phyloP scores from a whole-genome alignment of 1,140 invertebrate species.

The Latrodectus geometricus region DNA sequence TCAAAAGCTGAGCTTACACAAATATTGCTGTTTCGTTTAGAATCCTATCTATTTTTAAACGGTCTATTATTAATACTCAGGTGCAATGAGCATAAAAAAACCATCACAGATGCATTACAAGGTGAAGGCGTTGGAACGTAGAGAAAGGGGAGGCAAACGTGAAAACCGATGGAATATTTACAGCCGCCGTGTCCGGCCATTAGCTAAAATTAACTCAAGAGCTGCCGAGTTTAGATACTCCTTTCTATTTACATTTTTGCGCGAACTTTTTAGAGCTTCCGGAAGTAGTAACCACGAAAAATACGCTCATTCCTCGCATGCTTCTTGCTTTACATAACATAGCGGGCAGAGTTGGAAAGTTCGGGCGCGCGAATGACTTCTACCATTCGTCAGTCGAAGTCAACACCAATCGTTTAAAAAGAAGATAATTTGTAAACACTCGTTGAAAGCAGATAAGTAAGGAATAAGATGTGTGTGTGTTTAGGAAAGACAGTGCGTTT shows the following conservation, averaged over 20 bases:
- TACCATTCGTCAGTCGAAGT: no score
- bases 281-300: conserved; percentile 6
- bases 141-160: not conserved
- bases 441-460: no score
- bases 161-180: conserved; percentile 12
- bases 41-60: conserved; percentile 9
- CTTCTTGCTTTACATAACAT: not conserved
- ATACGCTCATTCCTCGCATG: not conserved
- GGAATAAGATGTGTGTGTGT: no score
- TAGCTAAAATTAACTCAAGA: conserved; percentile 9
- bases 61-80: conserved; percentile 10
- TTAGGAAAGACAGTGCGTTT: no score
- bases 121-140: not conserved
- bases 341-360: no score
- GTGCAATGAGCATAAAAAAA: conserved; percentile 5
- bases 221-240: conserved; percentile 3
- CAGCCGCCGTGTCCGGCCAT: conserved; percentile 1
- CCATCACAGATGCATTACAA: not conserved
- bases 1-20: not conserved
- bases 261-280: conserved; percentile 3
- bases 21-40: not conserved
- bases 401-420: no score
- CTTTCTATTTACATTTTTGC: conserved; percentile 18
- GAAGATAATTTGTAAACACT: no score
- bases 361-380: no score